Conservation (phyloP, 2,888 invertebrate species). For the Choristoneura rosaceana region DNA sequence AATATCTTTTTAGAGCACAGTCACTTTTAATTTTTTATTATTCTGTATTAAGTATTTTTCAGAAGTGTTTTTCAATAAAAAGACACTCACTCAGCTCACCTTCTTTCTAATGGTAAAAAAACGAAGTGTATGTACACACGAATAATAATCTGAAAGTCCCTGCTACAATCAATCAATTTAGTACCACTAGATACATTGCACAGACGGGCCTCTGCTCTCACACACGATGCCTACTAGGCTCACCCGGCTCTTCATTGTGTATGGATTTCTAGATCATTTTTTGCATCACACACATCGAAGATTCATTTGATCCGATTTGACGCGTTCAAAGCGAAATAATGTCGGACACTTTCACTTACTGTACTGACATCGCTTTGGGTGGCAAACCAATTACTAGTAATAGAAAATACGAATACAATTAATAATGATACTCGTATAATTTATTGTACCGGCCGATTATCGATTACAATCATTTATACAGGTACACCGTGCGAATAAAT, state of each 20-base stretch:
- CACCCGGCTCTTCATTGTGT: conserved; percentile 34
- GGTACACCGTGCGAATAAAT: neutral
- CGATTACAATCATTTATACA: conserved; percentile 1
- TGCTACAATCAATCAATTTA: conserved; percentile 27
- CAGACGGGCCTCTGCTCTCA: conserved; percentile 15
- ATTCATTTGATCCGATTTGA: conserved; percentile 35
- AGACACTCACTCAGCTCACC: too few relatives aligned
- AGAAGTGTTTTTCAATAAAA: too few relatives aligned
- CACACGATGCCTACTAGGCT: neutral
- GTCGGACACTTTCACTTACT: conserved; percentile 43
- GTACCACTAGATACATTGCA: neutral
- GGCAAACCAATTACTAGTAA: conserved; percentile 38
- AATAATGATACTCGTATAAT: conserved; percentile 27
- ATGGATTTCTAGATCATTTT: conserved; percentile 42
- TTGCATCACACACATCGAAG: conserved; percentile 40
- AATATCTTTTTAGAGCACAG: neutral
- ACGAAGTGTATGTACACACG: neutral
- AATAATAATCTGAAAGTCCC: conserved; percentile 12
- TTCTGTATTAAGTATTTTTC: too few relatives aligned
- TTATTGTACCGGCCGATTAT: conserved; percentile 12
- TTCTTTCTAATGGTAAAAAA: neutral
- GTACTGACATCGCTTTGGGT: conserved; percentile 40
- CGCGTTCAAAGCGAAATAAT: conserved; percentile 29
- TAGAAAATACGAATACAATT: conserved; percentile 33
- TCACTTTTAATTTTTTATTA: neutral